These are phyloP conservation scores for Papilio aristodemus DNA, from an alignment of 1,140 invertebrate genomes.

Conservation along the genomic window DNA sequence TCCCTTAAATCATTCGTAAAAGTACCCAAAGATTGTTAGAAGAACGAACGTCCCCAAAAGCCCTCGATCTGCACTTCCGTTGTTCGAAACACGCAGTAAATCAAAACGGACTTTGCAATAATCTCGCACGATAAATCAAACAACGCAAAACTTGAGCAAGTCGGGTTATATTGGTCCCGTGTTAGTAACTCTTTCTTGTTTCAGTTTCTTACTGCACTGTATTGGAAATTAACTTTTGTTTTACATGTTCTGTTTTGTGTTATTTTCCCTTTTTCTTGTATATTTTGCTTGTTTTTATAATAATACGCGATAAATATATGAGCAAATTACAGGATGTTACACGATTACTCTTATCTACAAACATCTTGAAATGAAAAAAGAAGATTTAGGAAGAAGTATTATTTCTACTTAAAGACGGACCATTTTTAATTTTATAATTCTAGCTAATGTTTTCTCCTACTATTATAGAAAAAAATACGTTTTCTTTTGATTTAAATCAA, in stretches of 20 bases:
- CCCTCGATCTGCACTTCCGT: slow-evolving; percentile 21
- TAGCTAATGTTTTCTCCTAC: no score
- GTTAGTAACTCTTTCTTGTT: neutral
- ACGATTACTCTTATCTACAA: no score
- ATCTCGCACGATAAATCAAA: slow-evolving; percentile 24
- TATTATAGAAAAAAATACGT: neutral
- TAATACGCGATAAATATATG: no score
- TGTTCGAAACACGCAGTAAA: slow-evolving; percentile 30
- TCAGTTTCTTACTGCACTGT: slow-evolving; percentile 10
- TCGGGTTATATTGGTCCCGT: slow-evolving; percentile 6
- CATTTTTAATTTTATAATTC: no score
- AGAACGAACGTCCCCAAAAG: neutral
- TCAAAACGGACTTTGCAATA: slow-evolving; percentile 33
- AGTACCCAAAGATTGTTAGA: neutral
- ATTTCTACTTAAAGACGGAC: no score
- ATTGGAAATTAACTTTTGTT: slow-evolving; percentile 4
- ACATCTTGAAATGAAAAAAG: no score
- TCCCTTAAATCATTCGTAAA: neutral
- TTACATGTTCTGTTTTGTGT: neutral
- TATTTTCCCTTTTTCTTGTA: neutral
- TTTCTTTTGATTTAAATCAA: neutral
- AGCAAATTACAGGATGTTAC: no score
- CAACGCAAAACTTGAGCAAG: neutral
- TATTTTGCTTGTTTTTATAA: neutral
- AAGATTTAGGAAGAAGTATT: no score